Base-by-base conservation (phyloP, 2,888 invertebrate species). In the Piscicola geometra region DNA sequence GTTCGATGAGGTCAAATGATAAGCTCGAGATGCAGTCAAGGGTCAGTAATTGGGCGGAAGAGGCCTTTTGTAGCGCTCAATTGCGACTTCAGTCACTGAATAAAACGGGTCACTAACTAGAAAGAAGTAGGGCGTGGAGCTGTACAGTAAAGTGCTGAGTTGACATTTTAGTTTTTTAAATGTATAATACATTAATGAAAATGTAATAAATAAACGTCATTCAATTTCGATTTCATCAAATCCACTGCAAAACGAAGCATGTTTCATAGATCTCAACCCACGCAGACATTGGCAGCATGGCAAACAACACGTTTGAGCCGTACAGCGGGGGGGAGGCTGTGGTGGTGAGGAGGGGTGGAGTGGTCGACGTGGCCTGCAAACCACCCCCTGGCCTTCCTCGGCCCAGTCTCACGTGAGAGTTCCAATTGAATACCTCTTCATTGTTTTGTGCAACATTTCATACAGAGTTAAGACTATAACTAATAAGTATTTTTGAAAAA, bases 231-330 rank as follows among this genome's bases (percentile, higher is more conserved):
- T 41, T 15, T 15, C 41, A 41, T 41, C 41, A 5, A 41, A n/a
- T n/a, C n/a, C n/a, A n/a, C n/a, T n/a, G n/a, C n/a, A n/a, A n/a
- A n/a, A n/a, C n/a, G n/a, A n/a, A n/a, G n/a, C n/a, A n/a, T n/a
- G n/a, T n/a, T n/a, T n/a, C n/a, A n/a, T n/a, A n/a, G n/a, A 47
- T 15, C 50, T 47, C 50, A 47, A 47, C 21, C 9, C 60, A 56
- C n/a, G 5, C 79, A 80, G 80, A 80, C 60, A 71, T 80, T 64
- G 76, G 78, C 15, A 75, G 76, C 52, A 73, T 80, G 73, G 76
- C 56, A 21, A 70, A 32, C 1, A 73, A 56, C 21, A 75, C 78
- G n/a, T 79, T 80, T 52, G 78, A 80, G 33, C 80, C 80, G 9
- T 67, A 67, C n/a, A 52, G 50, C 21, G 75, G 78, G 5, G 30